Evolutionary conservation across 2,888 invertebrate genomes (phyloP).

Genomic region (Caradrina clavipalpis): DNA sequence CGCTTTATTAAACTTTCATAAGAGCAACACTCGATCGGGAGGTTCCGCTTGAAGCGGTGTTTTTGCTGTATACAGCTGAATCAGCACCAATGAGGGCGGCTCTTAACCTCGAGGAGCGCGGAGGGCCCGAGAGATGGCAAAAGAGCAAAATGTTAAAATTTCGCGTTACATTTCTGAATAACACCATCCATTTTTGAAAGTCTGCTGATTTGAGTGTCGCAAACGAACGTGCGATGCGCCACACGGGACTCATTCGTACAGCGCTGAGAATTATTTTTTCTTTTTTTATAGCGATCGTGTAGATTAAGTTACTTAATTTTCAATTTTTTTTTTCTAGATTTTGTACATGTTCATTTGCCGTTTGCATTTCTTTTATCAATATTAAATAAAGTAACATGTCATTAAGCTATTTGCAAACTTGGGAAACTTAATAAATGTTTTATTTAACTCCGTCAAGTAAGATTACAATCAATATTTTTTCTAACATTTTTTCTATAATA

Average conservation of each 20-base stretch:
- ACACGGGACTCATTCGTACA: constrained; percentile 22
- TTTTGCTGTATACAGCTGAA: constrained; percentile 77
- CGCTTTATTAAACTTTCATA: constrained; percentile 74
- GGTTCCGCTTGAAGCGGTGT: constrained; percentile 73
- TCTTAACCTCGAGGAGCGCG: constrained; percentile 64
- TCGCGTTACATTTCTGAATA: constrained; percentile 57
- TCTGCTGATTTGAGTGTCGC: constrained; percentile 41
- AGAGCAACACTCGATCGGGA: constrained; percentile 69
- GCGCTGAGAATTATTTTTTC: neutral
- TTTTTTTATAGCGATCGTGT: neutral
- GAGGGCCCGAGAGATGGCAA: constrained; percentile 47
- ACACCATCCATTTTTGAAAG: constrained; percentile 33
- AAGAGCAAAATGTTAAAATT: constrained; percentile 60
- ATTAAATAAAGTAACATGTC: too few species aligned
- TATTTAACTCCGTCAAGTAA: too few species aligned
- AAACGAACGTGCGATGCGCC: constrained; percentile 19
- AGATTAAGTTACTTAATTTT: neutral
- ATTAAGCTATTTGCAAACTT: too few species aligned
- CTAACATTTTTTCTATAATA: too few species aligned
- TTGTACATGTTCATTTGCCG: too few species aligned
- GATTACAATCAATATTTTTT: too few species aligned
- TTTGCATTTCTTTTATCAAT: too few species aligned
- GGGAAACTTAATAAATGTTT: too few species aligned
- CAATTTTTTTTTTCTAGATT: too few species aligned
- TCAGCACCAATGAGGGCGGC: constrained; percentile 63